Evolutionary conservation across 1,140 invertebrate genomes (phyloP).

Genomic region (Apis dorsata): DNA sequence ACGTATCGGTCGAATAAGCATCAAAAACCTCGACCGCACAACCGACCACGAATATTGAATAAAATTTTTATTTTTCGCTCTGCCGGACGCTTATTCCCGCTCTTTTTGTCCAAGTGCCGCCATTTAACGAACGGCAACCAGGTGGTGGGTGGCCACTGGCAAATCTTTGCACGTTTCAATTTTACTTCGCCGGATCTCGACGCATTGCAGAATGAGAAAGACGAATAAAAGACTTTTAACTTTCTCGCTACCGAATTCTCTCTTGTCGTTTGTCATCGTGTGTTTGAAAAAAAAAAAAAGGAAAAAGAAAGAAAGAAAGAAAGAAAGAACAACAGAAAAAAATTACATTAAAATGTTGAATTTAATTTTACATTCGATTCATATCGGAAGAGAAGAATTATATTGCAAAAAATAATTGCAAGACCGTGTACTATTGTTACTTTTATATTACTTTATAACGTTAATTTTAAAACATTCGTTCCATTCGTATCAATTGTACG

Average conservation of each 20-base stretch:
- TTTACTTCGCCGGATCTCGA: not conserved
- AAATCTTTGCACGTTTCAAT: not conserved
- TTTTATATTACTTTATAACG: no score
- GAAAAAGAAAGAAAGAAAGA: no score
- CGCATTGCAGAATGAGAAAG: not conserved
- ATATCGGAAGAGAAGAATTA: no score
- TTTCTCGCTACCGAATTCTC: not conserved
- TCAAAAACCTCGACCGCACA: not conserved
- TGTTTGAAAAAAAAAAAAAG: no score
- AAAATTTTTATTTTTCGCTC: constrained; percentile 13
- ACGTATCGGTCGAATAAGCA: constrained; percentile 21
- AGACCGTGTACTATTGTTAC: no score
- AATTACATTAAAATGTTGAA: no score
- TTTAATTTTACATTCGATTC: no score
- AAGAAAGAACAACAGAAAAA: no score
- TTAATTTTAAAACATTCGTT: no score
- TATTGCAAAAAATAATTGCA: no score
- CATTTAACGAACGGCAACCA: not conserved
- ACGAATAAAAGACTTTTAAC: not conserved
- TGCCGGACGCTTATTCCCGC: not conserved
- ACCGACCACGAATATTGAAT: constrained; percentile 28
- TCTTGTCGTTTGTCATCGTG: no score
- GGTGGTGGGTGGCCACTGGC: not conserved
- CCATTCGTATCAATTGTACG: no score
- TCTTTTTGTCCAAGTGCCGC: not conserved